Percentiles rank a stretch among this genome's conserved stretches.
phyloP scores from a whole-genome alignment of 2,888 invertebrate species.

The Hirtodrosophila cameraria region DNA sequence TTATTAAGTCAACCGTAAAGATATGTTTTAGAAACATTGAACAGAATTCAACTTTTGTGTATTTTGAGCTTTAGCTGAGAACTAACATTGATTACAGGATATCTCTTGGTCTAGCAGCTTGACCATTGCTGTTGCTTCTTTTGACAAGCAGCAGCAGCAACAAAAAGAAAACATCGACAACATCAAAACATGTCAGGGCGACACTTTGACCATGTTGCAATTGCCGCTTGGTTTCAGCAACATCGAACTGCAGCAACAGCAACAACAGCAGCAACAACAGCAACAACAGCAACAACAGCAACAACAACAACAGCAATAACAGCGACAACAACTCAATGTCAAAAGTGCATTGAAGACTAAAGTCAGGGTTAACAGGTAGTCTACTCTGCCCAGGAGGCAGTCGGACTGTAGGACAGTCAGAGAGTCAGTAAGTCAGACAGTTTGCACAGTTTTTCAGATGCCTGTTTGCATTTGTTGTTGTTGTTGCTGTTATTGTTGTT shows the following conservation, averaged over 20 bases:
- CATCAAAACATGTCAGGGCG: conserved; percentile 70
- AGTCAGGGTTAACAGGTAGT: conserved; percentile 69
- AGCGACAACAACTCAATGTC: conserved; percentile 70
- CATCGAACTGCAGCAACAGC: conserved; percentile 11
- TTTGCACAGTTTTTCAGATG: conserved; percentile 31
- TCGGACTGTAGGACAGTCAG: conserved; percentile 6
- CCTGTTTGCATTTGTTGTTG: conserved; percentile 17
- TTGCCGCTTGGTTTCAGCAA: conserved; percentile 39
- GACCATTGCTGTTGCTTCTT: conserved; percentile 1
- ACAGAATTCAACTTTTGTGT: not conserved
- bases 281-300: conserved; percentile 29
- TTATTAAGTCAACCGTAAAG: too few relatives aligned
- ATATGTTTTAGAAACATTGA: too few relatives aligned
- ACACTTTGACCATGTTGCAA: conserved; percentile 72
- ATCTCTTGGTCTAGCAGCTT: conserved; percentile 10
- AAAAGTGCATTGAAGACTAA: conserved; percentile 77
- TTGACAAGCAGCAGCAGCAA: conserved; percentile 19
- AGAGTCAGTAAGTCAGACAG: conserved; percentile 47
- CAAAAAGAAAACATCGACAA: conserved; percentile 30
- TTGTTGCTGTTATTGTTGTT: too few relatives aligned
- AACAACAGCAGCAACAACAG: too few relatives aligned
- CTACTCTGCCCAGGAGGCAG: conserved; percentile 36
- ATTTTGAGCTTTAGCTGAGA: not conserved
- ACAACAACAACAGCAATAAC: conserved; percentile 28
- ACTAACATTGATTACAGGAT: conserved; percentile 17